phyloP scores from a whole-genome alignment of 1,140 invertebrate species.

The Leptopilina clavipes region DNA sequence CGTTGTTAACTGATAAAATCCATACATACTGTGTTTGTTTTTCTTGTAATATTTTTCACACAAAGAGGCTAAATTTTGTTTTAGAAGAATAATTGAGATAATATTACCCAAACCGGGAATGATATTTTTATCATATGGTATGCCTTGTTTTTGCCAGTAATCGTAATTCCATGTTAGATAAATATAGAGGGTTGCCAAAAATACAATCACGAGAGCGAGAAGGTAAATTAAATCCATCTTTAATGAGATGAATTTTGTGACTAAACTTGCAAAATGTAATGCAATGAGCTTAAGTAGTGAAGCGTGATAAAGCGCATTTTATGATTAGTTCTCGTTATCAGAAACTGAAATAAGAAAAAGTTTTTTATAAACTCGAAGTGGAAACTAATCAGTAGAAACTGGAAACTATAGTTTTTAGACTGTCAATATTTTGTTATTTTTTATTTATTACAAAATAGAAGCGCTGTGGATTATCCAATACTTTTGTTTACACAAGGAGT shows the following conservation, averaged over 20 bases:
- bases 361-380: no score
- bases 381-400: no score
- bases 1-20: conserved; percentile 59
- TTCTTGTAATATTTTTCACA: conserved; percentile 45
- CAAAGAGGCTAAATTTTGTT: conserved; percentile 36
- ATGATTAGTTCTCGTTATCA: no score
- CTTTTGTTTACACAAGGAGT: no score
- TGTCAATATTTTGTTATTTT: no score
- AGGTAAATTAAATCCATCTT: background rate
- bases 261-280: conserved; percentile 9
- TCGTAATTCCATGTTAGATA: conserved; percentile 59
- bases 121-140: conserved; percentile 62
- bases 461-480: no score
- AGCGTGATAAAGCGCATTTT: background rate
- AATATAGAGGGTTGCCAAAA: conserved; percentile 36
- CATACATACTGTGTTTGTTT: conserved; percentile 56
- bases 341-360: no score
- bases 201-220: background rate
- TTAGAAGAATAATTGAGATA: conserved; percentile 36
- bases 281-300: background rate
- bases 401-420: no score
- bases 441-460: no score
- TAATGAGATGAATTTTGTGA: background rate
- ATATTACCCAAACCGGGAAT: conserved; percentile 47
- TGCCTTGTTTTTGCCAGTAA: conserved; percentile 70